Conservation (phyloP, 2,888 invertebrate genomes). For the Chymomyza fuscimana region DNA sequence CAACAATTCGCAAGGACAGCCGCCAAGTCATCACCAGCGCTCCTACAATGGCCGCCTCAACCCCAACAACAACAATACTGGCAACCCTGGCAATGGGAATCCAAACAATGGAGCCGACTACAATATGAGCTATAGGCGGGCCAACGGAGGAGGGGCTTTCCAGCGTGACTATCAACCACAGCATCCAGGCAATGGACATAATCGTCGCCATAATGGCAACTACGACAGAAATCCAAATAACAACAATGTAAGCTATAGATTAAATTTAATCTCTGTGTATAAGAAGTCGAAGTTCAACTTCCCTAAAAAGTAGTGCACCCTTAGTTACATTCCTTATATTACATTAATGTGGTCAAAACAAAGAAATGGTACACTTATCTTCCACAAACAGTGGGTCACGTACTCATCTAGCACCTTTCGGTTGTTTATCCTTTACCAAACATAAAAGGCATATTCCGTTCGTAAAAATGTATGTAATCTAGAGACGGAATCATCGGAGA, state of each 20-base stretch:
- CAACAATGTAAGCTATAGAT: slow-evolving; percentile 37
- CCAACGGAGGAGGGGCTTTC: slow-evolving; percentile 40
- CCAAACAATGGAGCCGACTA: slow-evolving; percentile 47
- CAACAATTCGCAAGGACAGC: slow-evolving; percentile 53
- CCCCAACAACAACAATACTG: slow-evolving; percentile 35
- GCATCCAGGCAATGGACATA: slow-evolving; percentile 23
- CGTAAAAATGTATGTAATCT: too few species aligned
- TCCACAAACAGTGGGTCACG: too few species aligned
- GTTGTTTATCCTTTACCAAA: too few species aligned
- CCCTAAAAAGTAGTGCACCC: neutral
- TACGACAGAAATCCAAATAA: slow-evolving; percentile 57
- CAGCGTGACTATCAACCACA: slow-evolving; percentile 52
- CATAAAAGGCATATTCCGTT: too few species aligned
- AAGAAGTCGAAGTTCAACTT: neutral
- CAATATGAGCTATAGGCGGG: slow-evolving; percentile 52
- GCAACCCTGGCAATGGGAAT: slow-evolving; percentile 40
- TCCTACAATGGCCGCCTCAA: slow-evolving; percentile 27
- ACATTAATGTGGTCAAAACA: too few species aligned
- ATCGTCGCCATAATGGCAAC: slow-evolving; percentile 54
- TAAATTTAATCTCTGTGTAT: too few species aligned
- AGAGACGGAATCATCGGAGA: too few species aligned
- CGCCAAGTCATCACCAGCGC: slow-evolving; percentile 51
- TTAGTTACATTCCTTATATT: too few species aligned
- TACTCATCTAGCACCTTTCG: too few species aligned
- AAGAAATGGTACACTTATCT: too few species aligned